Evolutionary conservation across 30 jellyfish, hydroid and myxozoan genomes (phyloP), one percentile per base, ranked within the genome.

Genomic region (Phacellophora camtschatica): DNA sequence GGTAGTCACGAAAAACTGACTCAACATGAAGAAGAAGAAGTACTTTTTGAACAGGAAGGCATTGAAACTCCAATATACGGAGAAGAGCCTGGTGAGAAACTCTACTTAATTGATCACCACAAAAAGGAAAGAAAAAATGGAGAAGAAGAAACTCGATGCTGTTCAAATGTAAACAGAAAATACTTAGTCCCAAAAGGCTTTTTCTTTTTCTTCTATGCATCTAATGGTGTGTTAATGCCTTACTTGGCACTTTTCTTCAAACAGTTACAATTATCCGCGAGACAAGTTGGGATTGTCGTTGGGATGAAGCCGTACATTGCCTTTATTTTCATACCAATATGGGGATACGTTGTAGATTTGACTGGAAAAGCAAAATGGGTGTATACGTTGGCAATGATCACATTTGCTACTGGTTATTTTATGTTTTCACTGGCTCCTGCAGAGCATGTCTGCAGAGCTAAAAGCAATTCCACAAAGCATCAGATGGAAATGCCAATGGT

Each of bases 241-340:
- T 90, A 90, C 34, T 34, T 90, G 54, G 88, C 87, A 16, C 57
- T 90, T 41, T 90, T 83, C 50, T 90, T 90, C 90, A 90, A 90
- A 71, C 98, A 90, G 74, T 58, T 90, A 24, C 95, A 90, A 15
- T 66, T 90, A 65, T 54, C 71, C 49, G 96, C 98, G 4, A 73
- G 95, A 20, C 98, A 90, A 80, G 98, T 84, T 23, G 98, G 98
- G 35, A 81, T 90, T 11, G 98, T 90, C 1, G 90, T 86, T 9
- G 98, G 98, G 9, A 82, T 90, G 82, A 90, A 90, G 81, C 98
- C 98, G n/a, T 90, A 74, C 57, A 90, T 90, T 49, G 91, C 98
- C 11, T 90, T 90, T n/a, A 57, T 90, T 5, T 90, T 78, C 84
- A 69, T 89, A 13, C 98, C 98, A 12, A 65, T 90, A n/a, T 90